Base-by-base conservation (phyloP, 1,140 invertebrate species). In the Pseudomyrmex cubaensis region DNA sequence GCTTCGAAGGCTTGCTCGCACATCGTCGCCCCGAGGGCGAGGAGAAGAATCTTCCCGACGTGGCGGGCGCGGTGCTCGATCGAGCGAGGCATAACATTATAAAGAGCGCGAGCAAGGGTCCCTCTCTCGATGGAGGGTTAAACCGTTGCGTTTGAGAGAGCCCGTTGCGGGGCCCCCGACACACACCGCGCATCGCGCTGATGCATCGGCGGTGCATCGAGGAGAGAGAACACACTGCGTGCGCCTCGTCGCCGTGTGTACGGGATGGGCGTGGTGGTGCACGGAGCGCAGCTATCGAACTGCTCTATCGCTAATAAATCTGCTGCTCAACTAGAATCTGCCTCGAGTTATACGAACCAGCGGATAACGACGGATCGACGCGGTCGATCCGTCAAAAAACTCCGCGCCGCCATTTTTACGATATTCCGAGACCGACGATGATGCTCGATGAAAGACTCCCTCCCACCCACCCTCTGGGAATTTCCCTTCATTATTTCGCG, bases 261-360 rank as follows among this genome's bases (percentile, higher is more conserved):
- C 57, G 63, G 76, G 83, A 86, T 93, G 90, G 92, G 92, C 92
- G 93, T 91, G 91, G 92, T 92, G 90, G 90, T 93, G 91, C 90
- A 93, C 91, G 92, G 76, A 80, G 76, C 90, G 87, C 88, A 86
- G 89, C 92, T 93, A 93, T 93, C 93, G 89, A 90, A 89, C 86
- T 85, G 78, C 88, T 88, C 87, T 92, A 92, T 92, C 90, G 89
- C 89, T 91, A 91, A 93, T 93, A 93, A 93, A 93, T 93, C 91
- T 91, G 89, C 85, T 87, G 85, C 91, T 92, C 92, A 93, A 93
- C 92, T 93, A 93, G 92, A 92, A 92, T 90, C 90, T 85, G 91
- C 90, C 91, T 85, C 77, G 87, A 90, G 92, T 91, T 91, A 90
- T 90, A 82, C 62, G 70, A 73, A 57, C 57, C 57, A 74, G 80